Evolutionary conservation across 2,113 vertebrate genomes (phyloP), one percentile per base, ranked within the genome.

Genomic region (Psittacula cyanocephala): DNA sequence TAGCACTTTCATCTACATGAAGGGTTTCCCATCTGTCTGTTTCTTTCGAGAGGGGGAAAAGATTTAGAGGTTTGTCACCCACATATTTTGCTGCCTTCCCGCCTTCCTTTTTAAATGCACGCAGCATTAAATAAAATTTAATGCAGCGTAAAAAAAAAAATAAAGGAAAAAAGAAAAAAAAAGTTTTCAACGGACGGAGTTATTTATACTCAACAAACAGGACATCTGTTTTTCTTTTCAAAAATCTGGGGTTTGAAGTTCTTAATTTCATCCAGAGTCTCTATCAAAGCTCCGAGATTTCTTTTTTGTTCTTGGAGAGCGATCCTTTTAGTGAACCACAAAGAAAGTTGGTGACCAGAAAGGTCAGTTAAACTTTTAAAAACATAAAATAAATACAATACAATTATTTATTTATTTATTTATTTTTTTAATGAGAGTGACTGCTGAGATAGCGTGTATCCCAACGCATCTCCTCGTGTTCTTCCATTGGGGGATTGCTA

Each of bases 221-320:
- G 98, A 98, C 98, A 98, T 98, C 98, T 98, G 98, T 98, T 98
- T 98, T 98, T 97, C 98, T 98, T 98, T 98, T 98, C 96, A 93
- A 88, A 97, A 96, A 97, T 97, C 97, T 97, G 97, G 96, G 81
- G 97, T 98, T 98, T 98, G 98, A 98, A 98, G 98, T 98, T 97
- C 97, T 98, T 98, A 98, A 98, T 98, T 98, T 98, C 97, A 98
- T 98, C 97, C 98, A 98, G 98, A 98, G 97, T 98, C 95, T 94
- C 96, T 98, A 97, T 97, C 97, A 97, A 98, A 98, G 97, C 97
- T 81, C 67, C 12, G 85, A 96, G 97, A 97, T 96, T 96, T 95
- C 96, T 95, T 97, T 97, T 95, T 97, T 97, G 97, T 98, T 98
- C 95, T 92, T 95, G 97, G 96, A 95, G 89, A 96, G 84, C 23